A percentile compares a stretch with the other conserved stretches of the same genome.
Evolutionary conservation across 2,888 invertebrate genomes (phyloP).

Genomic region (Microplitis deprimator): DNA sequence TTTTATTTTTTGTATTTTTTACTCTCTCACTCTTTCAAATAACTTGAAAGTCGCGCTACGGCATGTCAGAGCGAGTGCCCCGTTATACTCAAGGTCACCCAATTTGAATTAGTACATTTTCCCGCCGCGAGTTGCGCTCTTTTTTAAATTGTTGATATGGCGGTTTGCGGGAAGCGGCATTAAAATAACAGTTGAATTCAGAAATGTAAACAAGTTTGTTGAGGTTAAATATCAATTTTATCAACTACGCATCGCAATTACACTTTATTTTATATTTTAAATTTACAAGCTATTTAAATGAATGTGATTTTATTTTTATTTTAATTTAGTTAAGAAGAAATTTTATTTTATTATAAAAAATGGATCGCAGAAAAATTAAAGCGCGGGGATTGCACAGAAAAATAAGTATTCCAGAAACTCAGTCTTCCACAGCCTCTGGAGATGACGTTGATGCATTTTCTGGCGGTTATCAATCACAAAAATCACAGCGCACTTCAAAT

Average conservation of each 20-base stretch:
- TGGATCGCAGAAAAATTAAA: conserved; percentile 9
- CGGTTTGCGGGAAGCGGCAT: neutral
- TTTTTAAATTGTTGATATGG: neutral
- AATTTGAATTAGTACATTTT: neutral
- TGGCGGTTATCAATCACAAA: conserved; percentile 29
- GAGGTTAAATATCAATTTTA: neutral
- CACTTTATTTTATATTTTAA: neutral
- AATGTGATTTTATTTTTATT: too few relatives aligned
- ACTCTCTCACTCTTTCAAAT: neutral
- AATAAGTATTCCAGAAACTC: neutral
- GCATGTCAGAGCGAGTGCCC: neutral
- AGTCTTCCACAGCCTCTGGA: neutral
- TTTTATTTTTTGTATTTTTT: neutral
- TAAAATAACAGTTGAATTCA: neutral
- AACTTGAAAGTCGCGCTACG: neutral
- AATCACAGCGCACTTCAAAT: conserved; percentile 39
- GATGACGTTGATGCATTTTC: neutral
- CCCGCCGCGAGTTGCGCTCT: neutral
- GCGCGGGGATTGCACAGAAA: neutral
- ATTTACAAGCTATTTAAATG: too few relatives aligned
- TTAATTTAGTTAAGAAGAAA: too few relatives aligned
- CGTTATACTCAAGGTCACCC: neutral
- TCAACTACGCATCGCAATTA: too few relatives aligned
- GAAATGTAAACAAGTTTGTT: neutral
- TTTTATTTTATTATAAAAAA: neutral